These are phyloP conservation scores for Xylocopa sonorina DNA, from an alignment of 1,140 invertebrate genomes.

Conservation along the genomic window DNA sequence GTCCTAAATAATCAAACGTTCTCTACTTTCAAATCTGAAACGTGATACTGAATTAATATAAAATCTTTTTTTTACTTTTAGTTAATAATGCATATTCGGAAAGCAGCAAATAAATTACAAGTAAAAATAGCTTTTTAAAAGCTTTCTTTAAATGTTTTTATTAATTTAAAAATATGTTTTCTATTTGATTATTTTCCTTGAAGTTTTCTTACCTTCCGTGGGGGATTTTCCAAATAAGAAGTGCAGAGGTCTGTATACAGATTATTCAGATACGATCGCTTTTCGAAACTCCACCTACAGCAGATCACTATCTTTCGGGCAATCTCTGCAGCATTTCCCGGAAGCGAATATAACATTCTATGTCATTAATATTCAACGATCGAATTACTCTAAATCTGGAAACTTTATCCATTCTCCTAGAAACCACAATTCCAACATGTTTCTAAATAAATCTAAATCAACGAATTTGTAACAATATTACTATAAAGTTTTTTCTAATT, in stretches of 20 bases:
- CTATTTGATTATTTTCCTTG: too few species aligned
- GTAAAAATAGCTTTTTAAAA: too few species aligned
- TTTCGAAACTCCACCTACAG: neutral
- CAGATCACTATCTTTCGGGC: constrained; percentile 48
- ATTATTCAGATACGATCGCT: neutral
- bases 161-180: too few species aligned
- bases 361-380: constrained; percentile 41
- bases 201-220: too few species aligned
- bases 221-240: too few species aligned
- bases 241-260: neutral
- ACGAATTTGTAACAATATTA: neutral
- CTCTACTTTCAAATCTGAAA: neutral
- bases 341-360: neutral
- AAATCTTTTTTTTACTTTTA: neutral
- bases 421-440: constrained; percentile 6
- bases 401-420: neutral
- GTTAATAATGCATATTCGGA: too few species aligned
- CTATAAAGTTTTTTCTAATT: too few species aligned
- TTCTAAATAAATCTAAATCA: neutral
- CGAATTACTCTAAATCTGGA: constrained; percentile 5
- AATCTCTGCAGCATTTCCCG: neutral
- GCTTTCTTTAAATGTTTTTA: too few species aligned
- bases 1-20: constrained; percentile 14
- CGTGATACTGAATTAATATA: neutral
- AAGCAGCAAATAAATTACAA: too few species aligned